phyloP scores from a whole-genome alignment of 2,888 invertebrate genomes.

The Drosophila falleni region DNA sequence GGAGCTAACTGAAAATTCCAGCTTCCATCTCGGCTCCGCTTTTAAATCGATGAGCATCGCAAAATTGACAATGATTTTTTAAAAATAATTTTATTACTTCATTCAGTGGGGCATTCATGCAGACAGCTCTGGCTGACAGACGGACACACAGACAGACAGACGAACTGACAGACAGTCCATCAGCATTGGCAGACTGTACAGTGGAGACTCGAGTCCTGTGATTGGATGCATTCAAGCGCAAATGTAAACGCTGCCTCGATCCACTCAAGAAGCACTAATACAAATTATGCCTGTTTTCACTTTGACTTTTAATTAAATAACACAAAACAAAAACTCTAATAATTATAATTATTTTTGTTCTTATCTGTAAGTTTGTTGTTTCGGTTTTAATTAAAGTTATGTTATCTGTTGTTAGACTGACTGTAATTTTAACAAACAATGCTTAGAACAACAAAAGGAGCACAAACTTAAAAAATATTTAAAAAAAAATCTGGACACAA shows the following conservation, averaged over 20 bases:
- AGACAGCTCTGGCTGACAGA: constrained; percentile 40
- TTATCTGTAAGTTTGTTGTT: constrained; percentile 3
- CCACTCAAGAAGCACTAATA: constrained; percentile 74
- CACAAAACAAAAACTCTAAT: constrained; percentile 38
- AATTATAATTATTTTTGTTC: constrained; percentile 46
- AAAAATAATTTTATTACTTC: constrained; percentile 80
- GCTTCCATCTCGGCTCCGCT: constrained; percentile 48
- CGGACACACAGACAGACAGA: constrained; percentile 14
- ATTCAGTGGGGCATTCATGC: constrained; percentile 67
- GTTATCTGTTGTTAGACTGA: not conserved
- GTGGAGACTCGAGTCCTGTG: constrained; percentile 13
- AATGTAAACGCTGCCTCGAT: constrained; percentile 65
- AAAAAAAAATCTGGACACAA: no score
- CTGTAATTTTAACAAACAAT: not conserved
- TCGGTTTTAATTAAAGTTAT: not conserved
- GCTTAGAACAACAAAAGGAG: no score
- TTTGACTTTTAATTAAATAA: constrained; percentile 70
- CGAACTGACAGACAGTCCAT: constrained; percentile 49
- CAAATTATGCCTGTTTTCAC: constrained; percentile 47
- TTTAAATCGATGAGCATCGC: constrained; percentile 78
- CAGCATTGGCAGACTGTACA: constrained; percentile 39
- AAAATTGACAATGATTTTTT: constrained; percentile 77
- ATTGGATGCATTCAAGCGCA: constrained; percentile 70
- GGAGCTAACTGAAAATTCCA: constrained; percentile 29
- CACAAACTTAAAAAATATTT: no score